Base-by-base conservation (phyloP, 2,113 vertebrate species). In the Cyphomyrus discorhynchus region DNA sequence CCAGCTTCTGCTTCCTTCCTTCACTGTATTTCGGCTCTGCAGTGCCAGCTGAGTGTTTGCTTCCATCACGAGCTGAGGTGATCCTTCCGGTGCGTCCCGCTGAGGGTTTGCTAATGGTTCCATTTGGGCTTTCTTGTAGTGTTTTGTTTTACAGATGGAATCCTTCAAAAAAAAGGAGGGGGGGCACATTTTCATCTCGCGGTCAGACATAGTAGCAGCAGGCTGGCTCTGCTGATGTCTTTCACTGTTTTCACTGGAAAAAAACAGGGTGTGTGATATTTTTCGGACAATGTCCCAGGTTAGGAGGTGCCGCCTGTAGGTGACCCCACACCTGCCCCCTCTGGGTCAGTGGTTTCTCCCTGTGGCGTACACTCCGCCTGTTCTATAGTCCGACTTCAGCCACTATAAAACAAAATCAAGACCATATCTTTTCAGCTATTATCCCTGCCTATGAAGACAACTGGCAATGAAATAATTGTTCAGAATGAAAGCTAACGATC, bases 51-150 rank as follows among this genome's bases (percentile, higher is more conserved):
- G 53, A 15, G 13, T 50, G 39, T 82, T 84, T 24, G 10, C 11
- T 19, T 90, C 88, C 90, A 88, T 90, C 91, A n/a, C 24, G 8
- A 66, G 58, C 58, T 66, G 62, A 66, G 35, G 31, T 39, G 70
- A 80, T 17, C 74, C 74, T 80, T 80, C 35, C 74, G 15, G 31
- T 80, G 17, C 7, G 49, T 53, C 6, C 77, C 50, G 27, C 19
- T 83, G 58, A 84, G 56, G 52, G 52, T 85, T 46, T 47, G 52
- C 47, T 89, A 86, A 90, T 86, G 56, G 82, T 35, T 90, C 24
- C 21, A 21, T 47, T 46, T 42, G 17, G 50, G 66, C n/a, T 24
- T 31, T 82, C 66, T 88, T 66, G 10, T n/a, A 21, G 27, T 49
- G 74, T 42, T 31, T 80, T 82, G 70, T 35, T 80, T 13, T 53